Base-by-base conservation (phyloP, 2,888 invertebrate species). In the Drosophila peninsularis region DNA sequence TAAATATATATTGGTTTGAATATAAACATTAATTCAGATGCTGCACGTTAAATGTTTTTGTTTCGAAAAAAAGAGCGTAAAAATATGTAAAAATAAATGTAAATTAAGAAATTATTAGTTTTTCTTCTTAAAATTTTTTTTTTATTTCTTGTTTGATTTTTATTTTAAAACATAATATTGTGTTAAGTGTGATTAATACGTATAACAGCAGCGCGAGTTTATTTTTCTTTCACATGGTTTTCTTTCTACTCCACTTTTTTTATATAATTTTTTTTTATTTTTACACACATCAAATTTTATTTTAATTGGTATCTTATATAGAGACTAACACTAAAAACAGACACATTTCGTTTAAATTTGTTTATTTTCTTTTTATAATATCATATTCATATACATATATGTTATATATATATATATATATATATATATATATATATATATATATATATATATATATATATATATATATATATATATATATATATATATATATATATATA, bases 291-390 rank as follows among this genome's bases (percentile, higher is more conserved):
- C 50, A 27, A 62, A 27, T 70, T 65, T 67, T 71, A 11, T 78
- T 64, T 75, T 82, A 67, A 70, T 80, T 64, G 55, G 58, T 78
- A 67, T 72, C 80, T 88, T 79, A 84, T 71, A 75, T 79, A 85
- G 85, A 79, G 84, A 83, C 91, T 91, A 86, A 84, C 81, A 84
- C 90, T 90, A 90, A 90, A 90, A 90, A 91, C 91, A 91, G 90
- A 90, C 90, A 83, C 78, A 83, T 85, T 82, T 80, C 74, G 74
- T 79, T 85, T 67, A 76, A 84, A 76, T 78, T 80, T 65, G 68
- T 61, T 62, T 78, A 74, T 42, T 21, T 21, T 13, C 11, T 67
- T 71, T 24, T 24, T 64, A 54, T 64, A 56, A 64, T 79, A 75
- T 71, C 64, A 62, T 71, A 57, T 71, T 66, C 60, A 54, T 60